Evolutionary conservation across 2,888 invertebrate genomes (phyloP).

Genomic region (Cyrtodaria siliqua): DNA sequence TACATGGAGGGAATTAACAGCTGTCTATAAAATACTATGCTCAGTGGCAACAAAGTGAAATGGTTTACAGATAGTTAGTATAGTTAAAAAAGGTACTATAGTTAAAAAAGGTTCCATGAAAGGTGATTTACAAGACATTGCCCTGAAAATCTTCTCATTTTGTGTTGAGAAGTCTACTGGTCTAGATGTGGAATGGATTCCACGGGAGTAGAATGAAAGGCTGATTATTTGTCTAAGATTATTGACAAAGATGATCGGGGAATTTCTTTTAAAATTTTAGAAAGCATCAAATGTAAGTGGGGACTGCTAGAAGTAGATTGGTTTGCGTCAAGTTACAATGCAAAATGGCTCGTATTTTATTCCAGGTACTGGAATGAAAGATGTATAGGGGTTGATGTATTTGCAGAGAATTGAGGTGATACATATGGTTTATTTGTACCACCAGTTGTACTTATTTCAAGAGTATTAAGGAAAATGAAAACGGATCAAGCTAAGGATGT

Average conservation of each 20-base stretch:
- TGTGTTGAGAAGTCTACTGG: constrained; percentile 22
- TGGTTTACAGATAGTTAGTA: constrained; percentile 54
- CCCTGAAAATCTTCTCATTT: constrained; percentile 15
- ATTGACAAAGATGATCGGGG: too few relatives aligned
- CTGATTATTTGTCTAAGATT: too few relatives aligned
- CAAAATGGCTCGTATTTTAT: constrained; percentile 28
- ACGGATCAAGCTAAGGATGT: background rate
- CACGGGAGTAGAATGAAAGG: constrained; percentile 28
- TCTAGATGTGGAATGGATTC: constrained; percentile 27
- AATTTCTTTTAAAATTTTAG: too few relatives aligned
- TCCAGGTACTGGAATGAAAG: constrained; percentile 31
- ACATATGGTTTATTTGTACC: constrained; percentile 27
- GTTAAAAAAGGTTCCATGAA: constrained; percentile 50
- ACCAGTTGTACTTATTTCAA: constrained; percentile 18
- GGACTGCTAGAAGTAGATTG: constrained; percentile 29
- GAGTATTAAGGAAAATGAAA: background rate
- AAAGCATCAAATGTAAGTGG: constrained; percentile 1
- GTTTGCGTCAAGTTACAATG: constrained; percentile 29
- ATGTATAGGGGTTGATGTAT: constrained; percentile 21
- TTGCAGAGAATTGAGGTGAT: constrained; percentile 22
- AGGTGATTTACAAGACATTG: constrained; percentile 36
- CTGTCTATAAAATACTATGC: too few relatives aligned
- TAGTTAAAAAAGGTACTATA: constrained; percentile 16
- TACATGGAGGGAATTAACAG: too few relatives aligned
- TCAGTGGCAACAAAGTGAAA: constrained; percentile 38